Evolutionary conservation across 2,888 invertebrate genomes (phyloP), one percentile per base, ranked within the genome.

Genomic region (Platycheirus rosarum): DNA sequence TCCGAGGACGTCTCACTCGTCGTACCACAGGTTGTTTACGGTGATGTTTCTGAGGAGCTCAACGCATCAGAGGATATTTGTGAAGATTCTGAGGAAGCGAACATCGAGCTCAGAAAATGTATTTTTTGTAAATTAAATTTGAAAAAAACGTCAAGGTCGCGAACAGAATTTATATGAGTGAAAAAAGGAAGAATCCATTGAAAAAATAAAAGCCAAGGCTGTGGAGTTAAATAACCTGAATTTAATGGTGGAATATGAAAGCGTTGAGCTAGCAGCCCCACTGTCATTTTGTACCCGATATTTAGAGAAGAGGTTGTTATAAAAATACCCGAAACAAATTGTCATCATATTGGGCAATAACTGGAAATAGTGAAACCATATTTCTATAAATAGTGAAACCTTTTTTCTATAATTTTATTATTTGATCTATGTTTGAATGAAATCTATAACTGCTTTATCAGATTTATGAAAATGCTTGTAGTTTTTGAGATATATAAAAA

Each of bases 241-340:
- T 11, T 11, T 44, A 8, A 44, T 18, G 44, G 8, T 44, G 44
- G 42, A 42, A 16, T 42, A 42, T 16, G 8, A 42, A 42, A 8
- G 42, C 42, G 42, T 14, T 42, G 42, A 14, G 16, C 8, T 9
- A 16, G 42, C 9, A 42, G 1, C 16, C 13, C 40, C 40, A 40
- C 40, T 40, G 13, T 40, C 13, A 14, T 14, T 40, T 14, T 40
- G 40, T 40, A 40, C 40, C 40, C 40, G 14, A 14, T 40, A 29
- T 26, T 32, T 35, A 18, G 26, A 40, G 53, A 20, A 8, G 40
- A 44, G 20, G 40, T 40, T 4, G 23, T 40, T 20, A 7, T 13
- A 51, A 68, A 40, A 51, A 16, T 49, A 57, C 18, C 57, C 60
- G 13, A 49, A 62, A 62, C 40, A 71, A 49, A 49, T 57, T 40